phyloP scores from a whole-genome alignment of 2,888 invertebrate species.

The Bombyx huttoni region DNA sequence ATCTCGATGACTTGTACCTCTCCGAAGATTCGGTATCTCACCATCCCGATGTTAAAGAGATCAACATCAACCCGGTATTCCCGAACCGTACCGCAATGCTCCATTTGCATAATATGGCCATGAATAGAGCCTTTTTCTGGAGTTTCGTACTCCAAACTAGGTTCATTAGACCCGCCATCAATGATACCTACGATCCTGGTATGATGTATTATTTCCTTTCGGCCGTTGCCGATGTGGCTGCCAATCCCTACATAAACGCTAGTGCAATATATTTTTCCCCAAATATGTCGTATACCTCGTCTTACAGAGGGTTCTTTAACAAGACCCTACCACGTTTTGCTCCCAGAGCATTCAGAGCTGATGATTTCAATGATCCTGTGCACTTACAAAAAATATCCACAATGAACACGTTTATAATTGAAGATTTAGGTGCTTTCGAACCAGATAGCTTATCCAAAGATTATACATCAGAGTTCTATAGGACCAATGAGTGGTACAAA shows the following conservation, averaged over 20 bases:
- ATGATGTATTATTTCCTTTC: conserved; percentile 98
- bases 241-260: conserved; percentile 92
- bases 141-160: conserved; percentile 93
- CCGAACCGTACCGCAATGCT: conserved; percentile 94
- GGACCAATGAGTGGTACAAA: conserved; percentile 95
- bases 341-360: conserved; percentile 90
- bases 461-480: conserved; percentile 91
- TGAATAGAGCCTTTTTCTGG: conserved; percentile 96
- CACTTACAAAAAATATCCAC: conserved; percentile 95
- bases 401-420: conserved; percentile 89
- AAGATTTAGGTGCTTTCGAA: conserved; percentile 89
- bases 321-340: conserved; percentile 95
- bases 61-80: conserved; percentile 94
- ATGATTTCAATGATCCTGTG: conserved; percentile 96
- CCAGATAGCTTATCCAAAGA: conserved; percentile 85
- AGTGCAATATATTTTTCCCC: conserved; percentile 95
- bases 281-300: conserved; percentile 94
- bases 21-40: conserved; percentile 91
- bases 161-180: conserved; percentile 90
- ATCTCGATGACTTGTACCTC: conserved; percentile 86
- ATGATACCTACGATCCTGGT: conserved; percentile 95
- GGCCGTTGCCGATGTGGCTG: conserved; percentile 93
- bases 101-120: conserved; percentile 96
- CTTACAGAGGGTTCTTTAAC: conserved; percentile 96
- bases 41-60: conserved; percentile 92